These are phyloP conservation scores for Branchellion lobata DNA, from an alignment of 2,888 invertebrate genomes.

Conservation along the genomic window DNA sequence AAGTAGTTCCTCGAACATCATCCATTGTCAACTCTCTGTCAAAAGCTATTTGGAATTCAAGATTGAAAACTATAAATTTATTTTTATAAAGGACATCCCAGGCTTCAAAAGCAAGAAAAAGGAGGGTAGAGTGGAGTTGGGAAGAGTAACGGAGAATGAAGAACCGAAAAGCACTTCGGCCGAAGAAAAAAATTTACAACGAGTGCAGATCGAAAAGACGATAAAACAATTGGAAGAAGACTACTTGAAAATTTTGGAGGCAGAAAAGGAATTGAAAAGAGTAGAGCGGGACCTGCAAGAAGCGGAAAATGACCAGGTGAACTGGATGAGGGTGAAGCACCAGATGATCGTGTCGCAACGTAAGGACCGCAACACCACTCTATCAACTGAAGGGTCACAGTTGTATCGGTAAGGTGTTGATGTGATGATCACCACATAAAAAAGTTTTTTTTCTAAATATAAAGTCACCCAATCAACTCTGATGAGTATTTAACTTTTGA, in stretches of 20 bases:
- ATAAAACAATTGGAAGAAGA: constrained; percentile 28
- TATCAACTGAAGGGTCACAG: not conserved
- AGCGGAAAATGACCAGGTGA: constrained; percentile 25
- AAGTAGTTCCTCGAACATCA: too few species aligned
- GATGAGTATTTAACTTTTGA: too few species aligned
- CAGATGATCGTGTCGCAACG: not conserved
- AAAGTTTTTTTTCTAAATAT: not conserved
- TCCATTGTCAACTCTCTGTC: too few species aligned
- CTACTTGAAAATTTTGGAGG: constrained; percentile 23
- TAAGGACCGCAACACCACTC: not conserved
- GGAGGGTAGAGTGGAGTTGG: too few species aligned
- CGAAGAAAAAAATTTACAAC: not conserved
- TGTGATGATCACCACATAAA: not conserved
- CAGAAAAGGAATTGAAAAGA: constrained; percentile 32
- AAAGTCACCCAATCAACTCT: too few species aligned
- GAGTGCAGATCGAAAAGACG: not conserved
- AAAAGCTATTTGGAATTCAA: too few species aligned
- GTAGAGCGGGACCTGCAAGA: constrained; percentile 24
- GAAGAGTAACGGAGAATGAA: too few species aligned
- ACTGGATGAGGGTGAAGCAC: constrained; percentile 25
- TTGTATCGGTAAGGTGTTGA: not conserved
- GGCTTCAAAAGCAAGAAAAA: not conserved
- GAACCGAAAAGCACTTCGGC: too few species aligned
- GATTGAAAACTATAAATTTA: too few species aligned
- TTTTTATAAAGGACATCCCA: not conserved